phyloP scores from a whole-genome alignment of 1,140 invertebrate species.

The Zaprionus ornatus region DNA sequence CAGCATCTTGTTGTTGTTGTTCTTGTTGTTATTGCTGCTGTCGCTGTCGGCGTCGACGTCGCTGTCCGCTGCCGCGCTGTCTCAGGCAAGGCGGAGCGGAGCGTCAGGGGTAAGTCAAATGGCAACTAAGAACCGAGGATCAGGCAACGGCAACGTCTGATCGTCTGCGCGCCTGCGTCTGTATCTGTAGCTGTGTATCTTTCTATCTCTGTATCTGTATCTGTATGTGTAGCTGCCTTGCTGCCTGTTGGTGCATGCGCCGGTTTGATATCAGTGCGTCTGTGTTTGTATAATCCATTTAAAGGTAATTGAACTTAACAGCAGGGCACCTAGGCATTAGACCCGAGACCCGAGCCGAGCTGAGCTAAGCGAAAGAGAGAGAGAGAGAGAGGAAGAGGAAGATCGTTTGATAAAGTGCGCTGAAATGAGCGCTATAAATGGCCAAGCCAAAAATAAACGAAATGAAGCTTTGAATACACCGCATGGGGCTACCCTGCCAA shows the following conservation, averaged over 20 bases:
- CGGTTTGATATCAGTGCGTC: slow-evolving; percentile 50
- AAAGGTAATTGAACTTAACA: slow-evolving; percentile 77
- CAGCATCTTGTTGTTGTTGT: slow-evolving; percentile 50
- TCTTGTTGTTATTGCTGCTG: slow-evolving; percentile 4
- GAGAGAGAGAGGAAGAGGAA: background rate
- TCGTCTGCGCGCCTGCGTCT: slow-evolving; percentile 50
- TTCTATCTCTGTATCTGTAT: slow-evolving; percentile 6
- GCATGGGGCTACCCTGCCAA: slow-evolving; percentile 33
- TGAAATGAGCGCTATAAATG: slow-evolving; percentile 53
- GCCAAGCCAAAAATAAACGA: slow-evolving; percentile 42
- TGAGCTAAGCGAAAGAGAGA: background rate
- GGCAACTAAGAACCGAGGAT: slow-evolving; percentile 58
- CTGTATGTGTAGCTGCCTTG: slow-evolving; percentile 9
- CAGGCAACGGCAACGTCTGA: slow-evolving; percentile 27
- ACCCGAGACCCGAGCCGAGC: slow-evolving; percentile 33
- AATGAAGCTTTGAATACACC: slow-evolving; percentile 44
- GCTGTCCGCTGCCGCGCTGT: slow-evolving; percentile 15
- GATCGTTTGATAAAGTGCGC: slow-evolving; percentile 21
- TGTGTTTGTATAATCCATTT: slow-evolving; percentile 72
- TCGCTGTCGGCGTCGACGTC: slow-evolving; percentile 4
- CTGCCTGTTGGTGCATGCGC: slow-evolving; percentile 39
- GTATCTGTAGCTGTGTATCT: slow-evolving; percentile 16
- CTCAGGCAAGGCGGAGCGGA: background rate
- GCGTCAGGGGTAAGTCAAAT: background rate
- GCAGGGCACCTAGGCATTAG: slow-evolving; percentile 35